Base-by-base conservation (phyloP, 2,888 invertebrate genomes). In the Anorthoa munda region DNA sequence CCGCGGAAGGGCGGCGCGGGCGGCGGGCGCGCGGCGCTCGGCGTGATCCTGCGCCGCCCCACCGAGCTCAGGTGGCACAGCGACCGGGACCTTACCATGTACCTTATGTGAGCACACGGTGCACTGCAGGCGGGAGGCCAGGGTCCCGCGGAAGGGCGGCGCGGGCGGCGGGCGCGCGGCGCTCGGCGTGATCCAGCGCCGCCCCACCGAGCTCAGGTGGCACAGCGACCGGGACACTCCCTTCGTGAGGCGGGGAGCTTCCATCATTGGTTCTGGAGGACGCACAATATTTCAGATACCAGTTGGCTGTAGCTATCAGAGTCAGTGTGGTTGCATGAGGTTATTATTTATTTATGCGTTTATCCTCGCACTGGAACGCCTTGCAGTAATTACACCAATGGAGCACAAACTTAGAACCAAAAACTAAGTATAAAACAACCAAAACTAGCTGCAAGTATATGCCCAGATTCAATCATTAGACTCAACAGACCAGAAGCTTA, bases 221-320 rank as follows among this genome's bases (percentile, higher is more conserved):
- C 96, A 96, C 91, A 96, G 94, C 77, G 96, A 96, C 9, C 96
- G 93, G 65, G 96, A 93, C 86, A 95, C 95, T 81, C 96, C 96
- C 85, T 94, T 94, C 55, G 91, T 89, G 72, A 95, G 90, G 46
- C 93, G 93, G 51, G 90, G 91, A 18, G 95, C 94, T 59, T 95
- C 89, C 69, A 89, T 85, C 59, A 87, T 75, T 23, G 91, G 90
- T 76, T 93, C 94, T 89, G 88, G 1, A 15, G 45, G 9, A 21
- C 15, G 21, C 7, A 39, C 39, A 9, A 39, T 39, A 39, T 7
- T 7, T 9, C 7, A 39, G 39, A 9, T 39, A 39, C 39, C 9
- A 39, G 39, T 39, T 7, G 39, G 7, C 39, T 39, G 9, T 39
- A 9, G 39, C 1, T 39, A 39, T 39, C 39, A 39, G 39, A 39